These are phyloP conservation scores for Eclectus roratus DNA, from an alignment of 2,113 vertebrate species.

Conservation along the genomic window DNA sequence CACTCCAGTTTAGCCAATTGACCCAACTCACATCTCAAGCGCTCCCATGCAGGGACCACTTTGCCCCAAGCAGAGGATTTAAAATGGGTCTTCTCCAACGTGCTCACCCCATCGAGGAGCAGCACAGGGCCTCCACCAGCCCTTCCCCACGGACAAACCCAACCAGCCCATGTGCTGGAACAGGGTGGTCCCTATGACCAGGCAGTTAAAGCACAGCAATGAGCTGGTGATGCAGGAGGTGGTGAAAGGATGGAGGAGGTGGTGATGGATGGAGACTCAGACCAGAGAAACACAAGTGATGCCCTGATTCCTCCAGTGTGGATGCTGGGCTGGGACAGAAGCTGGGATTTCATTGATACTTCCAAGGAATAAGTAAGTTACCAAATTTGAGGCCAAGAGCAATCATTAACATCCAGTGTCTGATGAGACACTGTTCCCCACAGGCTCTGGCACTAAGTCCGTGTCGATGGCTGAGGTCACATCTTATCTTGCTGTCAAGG, in stretches of 20 bases:
- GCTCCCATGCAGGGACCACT: no score
- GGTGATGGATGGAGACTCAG: background rate
- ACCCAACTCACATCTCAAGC: background rate
- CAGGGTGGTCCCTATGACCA: background rate
- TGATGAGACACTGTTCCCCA: background rate
- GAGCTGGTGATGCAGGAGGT: background rate
- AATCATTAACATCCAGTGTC: background rate
- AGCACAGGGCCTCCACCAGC: background rate
- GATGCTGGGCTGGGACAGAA: background rate
- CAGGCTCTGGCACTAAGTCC: background rate
- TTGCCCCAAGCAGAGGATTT: no score
- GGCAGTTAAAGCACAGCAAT: accelerated
- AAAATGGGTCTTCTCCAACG: accelerated
- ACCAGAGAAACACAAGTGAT: background rate
- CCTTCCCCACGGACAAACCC: background rate
- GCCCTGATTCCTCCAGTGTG: background rate
- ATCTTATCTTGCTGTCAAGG: background rate
- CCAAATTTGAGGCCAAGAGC: background rate
- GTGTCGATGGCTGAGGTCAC: background rate
- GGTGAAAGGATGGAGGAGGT: background rate
- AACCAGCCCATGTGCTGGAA: accelerated
- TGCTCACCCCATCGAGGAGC: accelerated
- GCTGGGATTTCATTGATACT: background rate
- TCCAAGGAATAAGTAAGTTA: background rate
- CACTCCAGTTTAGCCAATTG: accelerated